phyloP scores from a whole-genome alignment of 2,113 vertebrate genomes.

The Mustelus asterias region DNA sequence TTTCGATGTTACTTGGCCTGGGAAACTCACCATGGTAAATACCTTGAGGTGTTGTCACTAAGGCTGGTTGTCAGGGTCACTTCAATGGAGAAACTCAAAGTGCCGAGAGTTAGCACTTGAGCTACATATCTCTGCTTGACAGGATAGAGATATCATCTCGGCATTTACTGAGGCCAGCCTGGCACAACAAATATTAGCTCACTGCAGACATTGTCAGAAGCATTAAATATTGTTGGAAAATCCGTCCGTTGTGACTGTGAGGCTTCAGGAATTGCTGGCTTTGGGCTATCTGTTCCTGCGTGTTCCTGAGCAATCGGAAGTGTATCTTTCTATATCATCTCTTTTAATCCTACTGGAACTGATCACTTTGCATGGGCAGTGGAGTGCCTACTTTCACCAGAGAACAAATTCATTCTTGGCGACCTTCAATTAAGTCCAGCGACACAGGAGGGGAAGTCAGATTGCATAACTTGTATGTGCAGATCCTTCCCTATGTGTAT shows the following conservation, averaged over 20 bases:
- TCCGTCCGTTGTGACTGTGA: not conserved
- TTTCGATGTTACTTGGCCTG: not conserved
- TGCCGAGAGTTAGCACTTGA: not conserved
- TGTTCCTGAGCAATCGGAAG: not conserved
- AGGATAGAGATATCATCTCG: not conserved
- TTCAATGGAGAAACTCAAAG: not conserved
- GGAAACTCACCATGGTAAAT: not conserved
- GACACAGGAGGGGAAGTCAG: not conserved
- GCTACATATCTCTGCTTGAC: not conserved
- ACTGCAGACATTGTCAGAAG: not conserved
- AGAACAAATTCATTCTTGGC: not conserved
- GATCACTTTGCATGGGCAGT: not conserved
- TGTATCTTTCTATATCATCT: not conserved
- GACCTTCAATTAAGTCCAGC: conserved; percentile 10
- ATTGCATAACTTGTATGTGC: not conserved
- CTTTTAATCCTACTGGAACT: conserved; percentile 13
- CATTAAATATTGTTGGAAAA: conserved; percentile 29
- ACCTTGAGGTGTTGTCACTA: not conserved
- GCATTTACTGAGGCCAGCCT: not conserved
- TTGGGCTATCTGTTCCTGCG: not conserved
- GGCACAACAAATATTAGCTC: conserved; percentile 7
- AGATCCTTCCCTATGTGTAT: not conserved
- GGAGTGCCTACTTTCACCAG: not conserved
- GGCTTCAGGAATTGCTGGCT: not conserved
- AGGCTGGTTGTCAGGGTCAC: not conserved